A percentile compares a stretch with the other conserved stretches of the same genome.
Evolutionary conservation across 2,113 vertebrate genomes (phyloP).

Genomic region (Athene cunicularia): DNA sequence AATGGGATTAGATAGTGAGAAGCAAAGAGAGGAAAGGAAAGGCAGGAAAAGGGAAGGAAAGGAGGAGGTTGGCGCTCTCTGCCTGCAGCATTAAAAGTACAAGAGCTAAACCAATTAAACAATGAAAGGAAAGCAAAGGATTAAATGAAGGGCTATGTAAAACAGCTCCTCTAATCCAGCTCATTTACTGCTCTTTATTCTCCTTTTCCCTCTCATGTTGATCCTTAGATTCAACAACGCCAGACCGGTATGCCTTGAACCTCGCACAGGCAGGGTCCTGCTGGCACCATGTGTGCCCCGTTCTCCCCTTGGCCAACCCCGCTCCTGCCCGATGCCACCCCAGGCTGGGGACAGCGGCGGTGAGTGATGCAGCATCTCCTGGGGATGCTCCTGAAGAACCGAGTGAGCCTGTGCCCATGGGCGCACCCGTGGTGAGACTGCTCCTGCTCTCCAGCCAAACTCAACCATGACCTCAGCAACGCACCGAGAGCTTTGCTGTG

Average conservation of each 20-base stretch:
- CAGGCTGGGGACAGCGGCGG: fast-evolving
- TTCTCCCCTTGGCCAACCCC: not conserved
- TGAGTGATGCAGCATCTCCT: fast-evolving
- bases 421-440: fast-evolving
- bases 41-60: not conserved
- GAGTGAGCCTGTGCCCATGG: fast-evolving
- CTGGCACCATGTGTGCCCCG: fast-evolving
- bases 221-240: constrained; percentile 4
- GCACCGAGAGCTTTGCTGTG: fast-evolving
- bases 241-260: fast-evolving
- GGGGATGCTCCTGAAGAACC: not conserved
- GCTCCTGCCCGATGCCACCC: not conserved
- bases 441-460: not conserved
- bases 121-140: constrained; percentile 67
- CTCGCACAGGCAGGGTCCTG: fast-evolving
- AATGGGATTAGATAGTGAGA: constrained; percentile 31
- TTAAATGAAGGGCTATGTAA: constrained; percentile 68
- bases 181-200: constrained; percentile 67
- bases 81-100: constrained; percentile 45
- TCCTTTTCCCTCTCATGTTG: constrained; percentile 51
- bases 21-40: constrained; percentile 31
- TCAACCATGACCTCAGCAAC: not conserved
- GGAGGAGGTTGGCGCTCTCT: not conserved
- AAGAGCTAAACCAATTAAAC: constrained; percentile 69
- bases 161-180: constrained; percentile 67